A percentile compares a stretch with the other conserved stretches of the same genome.
Evolutionary conservation across 2,797 vertebrate species (phyloP).

Genomic region (Sebastes diploproa): DNA sequence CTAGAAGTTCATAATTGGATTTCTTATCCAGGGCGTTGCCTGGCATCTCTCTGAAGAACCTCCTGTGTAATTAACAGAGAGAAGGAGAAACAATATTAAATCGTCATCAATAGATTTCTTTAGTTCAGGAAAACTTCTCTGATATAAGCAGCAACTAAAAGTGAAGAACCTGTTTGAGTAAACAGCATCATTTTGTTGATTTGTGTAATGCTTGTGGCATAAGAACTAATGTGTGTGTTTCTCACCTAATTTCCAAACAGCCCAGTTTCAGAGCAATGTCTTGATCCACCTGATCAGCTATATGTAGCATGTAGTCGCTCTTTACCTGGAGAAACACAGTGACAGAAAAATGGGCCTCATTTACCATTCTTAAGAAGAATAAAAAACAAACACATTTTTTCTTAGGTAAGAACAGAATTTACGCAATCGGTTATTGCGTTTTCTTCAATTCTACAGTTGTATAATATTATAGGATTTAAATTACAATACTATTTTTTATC

Average conservation of each 20-base stretch:
- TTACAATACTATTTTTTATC: no score
- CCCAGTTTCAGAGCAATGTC: slow-evolving; percentile 97
- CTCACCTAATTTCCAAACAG: slow-evolving; percentile 98
- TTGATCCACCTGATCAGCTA: slow-evolving; percentile 96
- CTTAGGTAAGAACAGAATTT: no score
- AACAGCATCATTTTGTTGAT: not conserved
- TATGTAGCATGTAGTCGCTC: slow-evolving; percentile 96
- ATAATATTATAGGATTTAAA: no score
- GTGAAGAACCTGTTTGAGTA: not conserved
- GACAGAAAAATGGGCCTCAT: not conserved
- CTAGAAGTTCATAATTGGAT: slow-evolving; percentile 98
- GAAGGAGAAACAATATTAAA: slow-evolving; percentile 1
- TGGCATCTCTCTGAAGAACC: slow-evolving; percentile 97
- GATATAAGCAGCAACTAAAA: not conserved
- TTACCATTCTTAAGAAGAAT: not conserved
- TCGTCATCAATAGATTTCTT: not conserved
- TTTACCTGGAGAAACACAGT: slow-evolving; percentile 85
- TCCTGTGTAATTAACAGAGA: slow-evolving; percentile 79
- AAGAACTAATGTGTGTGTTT: not conserved
- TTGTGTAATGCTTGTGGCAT: not conserved
- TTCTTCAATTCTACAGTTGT: no score
- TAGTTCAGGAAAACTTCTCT: not conserved
- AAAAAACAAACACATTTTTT: not conserved
- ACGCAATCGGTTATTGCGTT: accelerated
- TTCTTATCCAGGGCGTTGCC: slow-evolving; percentile 99